A percentile compares a stretch with the other conserved stretches of the same genome.
Evolutionary conservation across 64 coral and sea anemone species (phyloP).

Genomic region (Orbicella faveolata): DNA sequence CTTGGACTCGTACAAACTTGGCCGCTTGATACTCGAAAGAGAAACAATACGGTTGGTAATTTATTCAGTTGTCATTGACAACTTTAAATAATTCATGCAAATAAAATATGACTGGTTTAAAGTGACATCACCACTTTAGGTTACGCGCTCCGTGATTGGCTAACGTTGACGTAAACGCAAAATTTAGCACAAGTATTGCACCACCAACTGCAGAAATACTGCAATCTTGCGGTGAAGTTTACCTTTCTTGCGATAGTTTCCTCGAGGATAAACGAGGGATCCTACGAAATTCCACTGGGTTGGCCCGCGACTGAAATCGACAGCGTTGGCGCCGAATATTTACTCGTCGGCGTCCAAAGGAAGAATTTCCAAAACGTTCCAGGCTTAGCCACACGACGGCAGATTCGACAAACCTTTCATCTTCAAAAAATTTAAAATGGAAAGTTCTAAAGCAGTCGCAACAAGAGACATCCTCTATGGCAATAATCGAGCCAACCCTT

Average conservation of each 20-base stretch:
- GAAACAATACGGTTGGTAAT: neutral
- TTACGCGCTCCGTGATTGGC: constrained; percentile 14
- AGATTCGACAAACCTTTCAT: constrained; percentile 13
- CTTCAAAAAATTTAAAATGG: too few relatives aligned
- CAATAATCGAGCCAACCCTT: neutral
- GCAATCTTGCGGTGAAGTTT: constrained; percentile 4
- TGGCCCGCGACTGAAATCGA: neutral
- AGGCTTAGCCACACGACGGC: constrained; percentile 39
- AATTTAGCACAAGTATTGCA: constrained; percentile 54
- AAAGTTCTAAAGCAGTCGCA: neutral
- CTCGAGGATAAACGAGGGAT: neutral
- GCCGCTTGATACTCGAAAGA: neutral
- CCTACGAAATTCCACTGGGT: neutral
- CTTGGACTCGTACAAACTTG: constrained; percentile 10
- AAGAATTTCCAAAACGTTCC: constrained; percentile 3
- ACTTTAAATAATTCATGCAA: neutral
- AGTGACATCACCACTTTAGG: constrained; percentile 30
- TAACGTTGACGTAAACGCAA: neutral
- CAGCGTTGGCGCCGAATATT: constrained; percentile 25
- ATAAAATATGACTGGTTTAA: neutral
- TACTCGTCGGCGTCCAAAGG: neutral
- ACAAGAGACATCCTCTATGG: neutral
- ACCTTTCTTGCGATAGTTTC: neutral
- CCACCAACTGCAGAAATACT: constrained; percentile 58
- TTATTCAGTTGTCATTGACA: constrained; percentile 1